Conservation (phyloP, 2,797 vertebrate species). For the Tragopan temminckii region DNA sequence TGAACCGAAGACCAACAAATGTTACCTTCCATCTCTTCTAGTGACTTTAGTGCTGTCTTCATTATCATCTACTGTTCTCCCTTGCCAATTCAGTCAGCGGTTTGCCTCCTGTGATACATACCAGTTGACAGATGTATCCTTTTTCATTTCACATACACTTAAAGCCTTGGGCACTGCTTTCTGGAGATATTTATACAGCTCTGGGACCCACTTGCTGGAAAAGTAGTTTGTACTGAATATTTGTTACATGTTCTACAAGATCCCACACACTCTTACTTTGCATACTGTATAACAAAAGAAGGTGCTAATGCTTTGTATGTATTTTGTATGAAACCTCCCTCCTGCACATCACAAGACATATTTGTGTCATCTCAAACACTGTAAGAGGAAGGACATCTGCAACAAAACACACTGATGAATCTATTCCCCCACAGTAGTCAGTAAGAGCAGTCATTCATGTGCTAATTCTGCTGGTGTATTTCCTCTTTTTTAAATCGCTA, state of each 20-base stretch:
- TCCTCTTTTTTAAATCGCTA: neutral
- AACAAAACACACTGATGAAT: neutral
- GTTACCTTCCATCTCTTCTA: constrained; percentile 47
- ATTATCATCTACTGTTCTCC: constrained; percentile 45
- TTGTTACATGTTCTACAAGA: constrained; percentile 62
- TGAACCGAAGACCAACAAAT: constrained; percentile 46
- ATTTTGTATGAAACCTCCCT: constrained; percentile 39
- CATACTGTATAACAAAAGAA: constrained; percentile 32
- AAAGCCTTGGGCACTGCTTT: constrained; percentile 57
- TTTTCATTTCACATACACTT: constrained; percentile 72
- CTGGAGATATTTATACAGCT: constrained; percentile 59
- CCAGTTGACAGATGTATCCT: constrained; percentile 61
- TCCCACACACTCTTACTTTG: constrained; percentile 39
- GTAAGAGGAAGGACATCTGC: neutral
- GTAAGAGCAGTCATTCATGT: neutral
- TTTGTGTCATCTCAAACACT: neutral
- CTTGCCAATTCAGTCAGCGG: constrained; percentile 48
- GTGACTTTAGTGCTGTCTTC: constrained; percentile 55
- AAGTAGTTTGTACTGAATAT: constrained; percentile 71
- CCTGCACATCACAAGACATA: neutral
- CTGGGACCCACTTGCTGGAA: constrained; percentile 48
- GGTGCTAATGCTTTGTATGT: neutral
- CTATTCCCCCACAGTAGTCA: neutral
- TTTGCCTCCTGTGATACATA: constrained; percentile 53
- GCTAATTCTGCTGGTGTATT: neutral